Base-by-base conservation (phyloP, 2,888 invertebrate genomes). In the Eupsilia transversa region DNA sequence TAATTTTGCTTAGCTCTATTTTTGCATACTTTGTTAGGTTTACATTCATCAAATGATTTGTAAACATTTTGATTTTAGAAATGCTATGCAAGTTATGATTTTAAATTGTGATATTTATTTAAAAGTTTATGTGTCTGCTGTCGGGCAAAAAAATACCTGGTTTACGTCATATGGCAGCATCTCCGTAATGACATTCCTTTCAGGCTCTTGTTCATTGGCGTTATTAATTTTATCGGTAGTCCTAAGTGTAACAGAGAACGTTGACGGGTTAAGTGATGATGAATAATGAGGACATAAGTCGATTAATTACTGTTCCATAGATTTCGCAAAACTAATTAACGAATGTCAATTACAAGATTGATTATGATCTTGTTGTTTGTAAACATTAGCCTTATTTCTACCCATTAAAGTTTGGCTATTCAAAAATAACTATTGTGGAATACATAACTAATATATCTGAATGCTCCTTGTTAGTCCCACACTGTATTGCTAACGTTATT, bases 11-110 rank as follows among this genome's bases (percentile, higher is more conserved):
- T 84, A 64, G 59, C 65, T 74, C 56, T 84, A 68, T 74, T 72
- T 69, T 73, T 60, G 49, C 56, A 65, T 72, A 56, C 60, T 74
- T 77, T 60, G 73, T 61, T 77, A 59, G 23, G 56, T 84, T 84
- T 73, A 75, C 76, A 76, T 76, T 77, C 60, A 70, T 78, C 63
- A 65, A 67, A 81, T 68, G 60, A 60, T 75, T 77, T 77, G 57
- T 83, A 83, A 85, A 85, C 72, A 83, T 77, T 83, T 77, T 63
- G 49, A 61, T 83, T 74, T 78, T 33, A 59, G 68, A 75, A 74
- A 78, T 74, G 70, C 38, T 67, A 67, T 63, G 64, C 59, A 71
- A 66, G 52, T 63, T 74, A 77, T 70, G 52, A 82, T 82, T 76
- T 80, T 63, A 72, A 68, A 70, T 56, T 65, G 59, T 38, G 64